These are phyloP conservation scores for Anthopleura sola DNA, from an alignment of 64 coral and sea anemone species.

Conservation along the genomic window DNA sequence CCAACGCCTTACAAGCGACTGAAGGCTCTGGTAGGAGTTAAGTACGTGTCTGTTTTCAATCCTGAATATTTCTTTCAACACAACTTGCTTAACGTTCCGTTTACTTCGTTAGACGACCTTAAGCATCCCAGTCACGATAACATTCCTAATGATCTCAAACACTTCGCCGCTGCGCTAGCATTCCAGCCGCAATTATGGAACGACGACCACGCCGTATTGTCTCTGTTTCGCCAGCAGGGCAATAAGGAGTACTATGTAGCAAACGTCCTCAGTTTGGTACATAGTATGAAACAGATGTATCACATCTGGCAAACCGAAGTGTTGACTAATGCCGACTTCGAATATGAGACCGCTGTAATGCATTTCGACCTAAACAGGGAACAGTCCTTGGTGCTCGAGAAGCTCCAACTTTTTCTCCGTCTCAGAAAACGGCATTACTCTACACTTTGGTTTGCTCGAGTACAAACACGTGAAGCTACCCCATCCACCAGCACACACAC, in stretches of 20 bases:
- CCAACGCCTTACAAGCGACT: background rate
- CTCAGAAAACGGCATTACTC: background rate
- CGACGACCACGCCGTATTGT: background rate
- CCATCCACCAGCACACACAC: no score
- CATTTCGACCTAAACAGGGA: background rate
- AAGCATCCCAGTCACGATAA: background rate
- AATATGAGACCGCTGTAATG: background rate
- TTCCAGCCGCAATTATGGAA: slow-evolving; percentile 9
- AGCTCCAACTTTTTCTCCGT: background rate
- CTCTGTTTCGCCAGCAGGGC: background rate
- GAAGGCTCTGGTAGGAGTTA: slow-evolving; percentile 2
- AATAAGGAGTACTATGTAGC: background rate
- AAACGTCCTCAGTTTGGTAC: slow-evolving; percentile 11
- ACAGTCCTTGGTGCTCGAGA: background rate
- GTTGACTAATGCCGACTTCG: background rate
- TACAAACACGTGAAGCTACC: no score
- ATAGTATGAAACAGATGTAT: background rate
- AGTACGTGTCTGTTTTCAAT: slow-evolving; percentile 31
- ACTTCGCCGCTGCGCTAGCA: slow-evolving; percentile 2
- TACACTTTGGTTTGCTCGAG: background rate
- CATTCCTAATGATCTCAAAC: background rate
- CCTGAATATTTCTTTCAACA: slow-evolving; percentile 42
- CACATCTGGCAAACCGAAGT: background rate
- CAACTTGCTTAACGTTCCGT: background rate
- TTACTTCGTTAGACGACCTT: background rate